Conservation (phyloP, 2,888 invertebrate species). For the Notocelia uddmanniana region DNA sequence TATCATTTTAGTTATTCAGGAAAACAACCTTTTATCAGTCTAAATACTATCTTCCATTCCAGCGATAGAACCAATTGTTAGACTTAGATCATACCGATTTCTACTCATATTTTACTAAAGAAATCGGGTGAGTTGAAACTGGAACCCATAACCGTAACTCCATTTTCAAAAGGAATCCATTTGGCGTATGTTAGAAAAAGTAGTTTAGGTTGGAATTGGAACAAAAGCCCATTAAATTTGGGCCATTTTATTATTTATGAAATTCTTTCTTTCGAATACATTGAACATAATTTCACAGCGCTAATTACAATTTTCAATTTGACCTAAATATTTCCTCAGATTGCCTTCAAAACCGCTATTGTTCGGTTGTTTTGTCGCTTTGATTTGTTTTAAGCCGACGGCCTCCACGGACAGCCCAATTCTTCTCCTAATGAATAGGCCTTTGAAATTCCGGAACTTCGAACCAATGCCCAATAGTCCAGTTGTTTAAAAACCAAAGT, state of each 20-base stretch:
- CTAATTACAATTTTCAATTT: constrained; percentile 13
- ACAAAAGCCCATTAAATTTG: too few relatives aligned
- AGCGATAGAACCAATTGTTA: neutral
- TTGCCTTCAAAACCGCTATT: constrained; percentile 14
- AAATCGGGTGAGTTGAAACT: neutral
- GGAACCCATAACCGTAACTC: neutral
- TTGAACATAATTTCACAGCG: too few relatives aligned
- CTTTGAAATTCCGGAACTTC: constrained; percentile 24
- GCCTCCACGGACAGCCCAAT: constrained; percentile 15
- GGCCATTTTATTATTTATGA: too few relatives aligned
- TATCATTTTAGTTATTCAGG: too few relatives aligned
- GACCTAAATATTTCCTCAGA: constrained; percentile 16
- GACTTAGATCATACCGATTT: neutral
- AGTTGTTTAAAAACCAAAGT: constrained; percentile 42
- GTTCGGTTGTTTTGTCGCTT: constrained; percentile 8
- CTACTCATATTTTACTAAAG: neutral
- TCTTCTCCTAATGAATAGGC: constrained; percentile 31
- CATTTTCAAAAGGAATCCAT: too few relatives aligned
- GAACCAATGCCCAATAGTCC: constrained; percentile 20
- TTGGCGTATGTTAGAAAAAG: too few relatives aligned
- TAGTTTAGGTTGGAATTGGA: too few relatives aligned
- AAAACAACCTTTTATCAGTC: too few relatives aligned
- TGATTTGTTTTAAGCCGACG: constrained; percentile 21
- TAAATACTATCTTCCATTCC: too few relatives aligned
- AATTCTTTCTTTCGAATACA: too few relatives aligned